Percentiles rank a stretch among this genome's conserved stretches.
These are phyloP conservation scores for Drosophila ambigua DNA, from an alignment of 1,140 invertebrate species.

Conservation along the genomic window DNA sequence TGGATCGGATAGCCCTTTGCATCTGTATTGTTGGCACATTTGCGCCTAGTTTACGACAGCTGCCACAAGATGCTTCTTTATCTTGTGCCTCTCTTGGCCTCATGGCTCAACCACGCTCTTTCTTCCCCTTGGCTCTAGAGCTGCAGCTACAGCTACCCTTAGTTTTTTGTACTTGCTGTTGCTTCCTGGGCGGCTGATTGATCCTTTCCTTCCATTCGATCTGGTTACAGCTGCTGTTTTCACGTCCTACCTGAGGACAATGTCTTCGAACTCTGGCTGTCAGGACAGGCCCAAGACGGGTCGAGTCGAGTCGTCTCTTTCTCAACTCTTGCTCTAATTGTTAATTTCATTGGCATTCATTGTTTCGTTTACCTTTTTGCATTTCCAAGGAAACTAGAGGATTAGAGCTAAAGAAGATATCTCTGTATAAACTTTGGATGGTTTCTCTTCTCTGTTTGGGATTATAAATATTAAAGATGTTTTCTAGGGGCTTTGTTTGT, in stretches of 20 bases:
- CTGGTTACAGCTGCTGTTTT: constrained; percentile 66
- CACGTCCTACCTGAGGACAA: constrained; percentile 2
- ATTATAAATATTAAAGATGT: not conserved
- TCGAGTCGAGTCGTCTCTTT: constrained; percentile 32
- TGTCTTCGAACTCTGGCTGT: not conserved
- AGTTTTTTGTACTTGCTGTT: constrained; percentile 58
- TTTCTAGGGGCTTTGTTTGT: not conserved
- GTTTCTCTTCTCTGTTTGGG: no score
- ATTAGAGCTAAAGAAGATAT: constrained; percentile 10
- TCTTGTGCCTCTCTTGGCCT: constrained; percentile 2
- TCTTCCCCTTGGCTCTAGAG: constrained; percentile 14
- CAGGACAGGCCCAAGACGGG: not conserved
- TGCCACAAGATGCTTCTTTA: constrained; percentile 48
- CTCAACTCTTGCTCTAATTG: constrained; percentile 40
- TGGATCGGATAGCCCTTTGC: constrained; percentile 31
- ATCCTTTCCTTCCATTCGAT: constrained; percentile 59
- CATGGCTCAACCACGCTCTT: not conserved
- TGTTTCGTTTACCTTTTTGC: constrained; percentile 1
- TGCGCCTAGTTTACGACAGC: constrained; percentile 75
- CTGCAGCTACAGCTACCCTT: constrained; percentile 50
- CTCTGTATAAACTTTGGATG: not conserved
- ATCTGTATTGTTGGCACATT: constrained; percentile 47
- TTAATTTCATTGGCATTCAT: constrained; percentile 33
- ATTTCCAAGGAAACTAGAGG: not conserved
- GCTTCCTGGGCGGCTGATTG: constrained; percentile 67